A percentile compares a stretch with the other conserved stretches of the same genome.
Conservation (phyloP, 2,888 invertebrate species). For the Prosapia bicincta region DNA sequence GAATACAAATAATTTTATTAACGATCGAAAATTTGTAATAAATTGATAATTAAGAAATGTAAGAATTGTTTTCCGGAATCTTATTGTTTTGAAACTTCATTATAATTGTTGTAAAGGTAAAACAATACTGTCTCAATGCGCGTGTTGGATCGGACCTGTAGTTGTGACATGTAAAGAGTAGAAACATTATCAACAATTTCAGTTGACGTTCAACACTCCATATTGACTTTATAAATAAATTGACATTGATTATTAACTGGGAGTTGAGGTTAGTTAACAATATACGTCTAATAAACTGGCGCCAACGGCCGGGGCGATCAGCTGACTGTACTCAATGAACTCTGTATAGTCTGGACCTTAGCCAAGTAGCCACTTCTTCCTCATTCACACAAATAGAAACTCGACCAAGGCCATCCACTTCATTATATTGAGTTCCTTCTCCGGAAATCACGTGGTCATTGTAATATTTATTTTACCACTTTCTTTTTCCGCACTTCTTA, state of each 20-base stretch:
- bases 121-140: too few relatives aligned
- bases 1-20: too few relatives aligned
- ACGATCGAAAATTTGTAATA: too few relatives aligned
- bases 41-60: too few relatives aligned
- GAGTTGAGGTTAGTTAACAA: neutral
- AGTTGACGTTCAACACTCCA: neutral
- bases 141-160: too few relatives aligned
- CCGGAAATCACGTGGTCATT: neutral
- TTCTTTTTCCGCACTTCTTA: neutral
- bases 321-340: neutral
- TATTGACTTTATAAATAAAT: neutral
- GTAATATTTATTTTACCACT: neutral
- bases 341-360: neutral
- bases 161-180: too few relatives aligned
- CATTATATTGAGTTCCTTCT: neutral
- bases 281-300: neutral
- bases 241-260: neutral
- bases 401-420: neutral
- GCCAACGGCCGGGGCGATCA: neutral
- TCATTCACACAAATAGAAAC: slow-evolving; percentile 2
- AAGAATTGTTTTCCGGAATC: too few relatives aligned
- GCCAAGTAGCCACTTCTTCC: neutral
- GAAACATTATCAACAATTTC: neutral
- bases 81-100: too few relatives aligned
- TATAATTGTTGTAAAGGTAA: too few relatives aligned